These are phyloP conservation scores for Orgyia antiqua DNA, from an alignment of 2,888 invertebrate genomes.

Conservation along the genomic window DNA sequence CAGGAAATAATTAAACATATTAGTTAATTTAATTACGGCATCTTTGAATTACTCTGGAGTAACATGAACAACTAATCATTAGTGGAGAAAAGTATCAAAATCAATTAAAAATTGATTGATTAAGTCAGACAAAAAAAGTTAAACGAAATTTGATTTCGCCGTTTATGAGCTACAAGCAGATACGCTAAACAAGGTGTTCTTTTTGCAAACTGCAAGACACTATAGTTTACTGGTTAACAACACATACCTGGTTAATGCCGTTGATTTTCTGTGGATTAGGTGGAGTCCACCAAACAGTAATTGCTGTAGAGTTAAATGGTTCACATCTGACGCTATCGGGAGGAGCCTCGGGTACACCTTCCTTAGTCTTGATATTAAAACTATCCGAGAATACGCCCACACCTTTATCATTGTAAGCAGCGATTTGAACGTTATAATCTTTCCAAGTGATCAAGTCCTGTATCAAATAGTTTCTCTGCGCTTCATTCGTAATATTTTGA, in stretches of 20 bases:
- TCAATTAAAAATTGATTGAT: too few relatives aligned
- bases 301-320: conserved; percentile 91
- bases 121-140: too few relatives aligned
- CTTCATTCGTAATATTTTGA: conserved; percentile 95
- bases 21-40: too few relatives aligned
- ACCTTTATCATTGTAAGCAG: conserved; percentile 98
- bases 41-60: too few relatives aligned
- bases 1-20: too few relatives aligned
- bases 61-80: too few relatives aligned
- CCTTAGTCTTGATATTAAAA: conserved; percentile 95
- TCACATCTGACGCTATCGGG: conserved; percentile 89
- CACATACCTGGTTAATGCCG: conserved; percentile 93
- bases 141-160: too few relatives aligned
- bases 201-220: too few relatives aligned
- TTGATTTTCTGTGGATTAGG: conserved; percentile 98
- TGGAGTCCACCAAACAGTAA: conserved; percentile 94
- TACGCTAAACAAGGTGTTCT: too few relatives aligned
- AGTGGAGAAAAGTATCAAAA: too few relatives aligned
- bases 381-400: conserved; percentile 94
- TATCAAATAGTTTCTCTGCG: conserved; percentile 92
- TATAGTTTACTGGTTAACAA: too few relatives aligned
- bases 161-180: too few relatives aligned
- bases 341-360: conserved; percentile 96
- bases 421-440: conserved; percentile 97
- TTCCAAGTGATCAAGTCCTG: conserved; percentile 98